Percentiles rank a stretch among this genome's conserved stretches.
phyloP scores from a whole-genome alignment of 2,113 vertebrate genomes.

The Trachemys scripta region DNA sequence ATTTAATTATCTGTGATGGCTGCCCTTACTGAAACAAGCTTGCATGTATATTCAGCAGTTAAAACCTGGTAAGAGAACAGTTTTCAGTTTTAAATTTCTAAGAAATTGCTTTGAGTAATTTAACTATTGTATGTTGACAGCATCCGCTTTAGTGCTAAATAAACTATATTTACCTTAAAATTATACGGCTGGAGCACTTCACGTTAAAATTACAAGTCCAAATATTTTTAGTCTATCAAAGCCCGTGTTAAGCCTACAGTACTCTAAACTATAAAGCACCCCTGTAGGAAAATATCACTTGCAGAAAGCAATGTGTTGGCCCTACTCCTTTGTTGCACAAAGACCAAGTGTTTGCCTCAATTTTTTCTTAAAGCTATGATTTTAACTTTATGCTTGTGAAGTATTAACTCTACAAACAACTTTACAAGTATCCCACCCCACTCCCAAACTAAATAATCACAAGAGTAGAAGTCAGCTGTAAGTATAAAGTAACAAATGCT shows the following conservation, averaged over 20 bases:
- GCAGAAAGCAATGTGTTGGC: slow-evolving; percentile 72
- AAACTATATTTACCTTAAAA: slow-evolving; percentile 71
- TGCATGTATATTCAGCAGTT: slow-evolving; percentile 35
- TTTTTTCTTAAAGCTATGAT: slow-evolving; percentile 14
- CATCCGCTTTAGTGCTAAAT: slow-evolving; percentile 67
- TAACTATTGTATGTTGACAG: slow-evolving; percentile 74
- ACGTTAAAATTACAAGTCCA: slow-evolving; percentile 69
- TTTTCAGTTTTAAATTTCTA: not conserved
- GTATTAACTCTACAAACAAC: not conserved
- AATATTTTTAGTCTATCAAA: slow-evolving; percentile 66
- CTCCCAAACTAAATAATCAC: not conserved
- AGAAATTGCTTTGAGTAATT: slow-evolving; percentile 26
- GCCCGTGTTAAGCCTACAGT: slow-evolving; percentile 70
- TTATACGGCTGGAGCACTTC: slow-evolving; percentile 69
- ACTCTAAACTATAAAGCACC: slow-evolving; percentile 42
- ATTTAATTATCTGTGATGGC: not conserved
- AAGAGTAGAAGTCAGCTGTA: not conserved
- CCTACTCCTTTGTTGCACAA: slow-evolving; percentile 25
- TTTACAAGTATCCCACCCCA: not conserved
- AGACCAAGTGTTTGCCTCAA: slow-evolving; percentile 45
- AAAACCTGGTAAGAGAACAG: slow-evolving; percentile 53
- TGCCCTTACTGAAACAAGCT: not conserved
- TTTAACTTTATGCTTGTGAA: slow-evolving; percentile 29
- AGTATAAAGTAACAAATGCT: rapidly evolving
- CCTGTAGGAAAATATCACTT: slow-evolving; percentile 67